Conservation (phyloP, 2,797 vertebrate genomes). For the Otolemur crassicaudatus region DNA sequence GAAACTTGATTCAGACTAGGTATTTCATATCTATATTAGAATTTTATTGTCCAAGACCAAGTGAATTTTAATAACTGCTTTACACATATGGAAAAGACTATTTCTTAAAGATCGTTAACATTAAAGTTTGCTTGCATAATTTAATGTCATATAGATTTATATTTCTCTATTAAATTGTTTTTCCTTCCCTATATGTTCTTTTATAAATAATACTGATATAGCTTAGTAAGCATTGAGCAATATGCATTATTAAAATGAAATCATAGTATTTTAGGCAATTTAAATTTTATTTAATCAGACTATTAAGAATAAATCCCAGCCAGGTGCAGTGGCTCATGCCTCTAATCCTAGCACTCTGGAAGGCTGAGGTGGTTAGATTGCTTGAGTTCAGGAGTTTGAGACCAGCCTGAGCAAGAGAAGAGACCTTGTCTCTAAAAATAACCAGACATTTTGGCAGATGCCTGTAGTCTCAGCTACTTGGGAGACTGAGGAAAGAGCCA, state of each 20-base stretch:
- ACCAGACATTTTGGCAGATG: too few species aligned
- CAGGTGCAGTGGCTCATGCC: too few species aligned
- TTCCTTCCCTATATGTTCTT: neutral
- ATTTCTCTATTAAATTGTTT: neutral
- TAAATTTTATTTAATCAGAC: conserved; percentile 38
- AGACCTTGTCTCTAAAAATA: too few species aligned
- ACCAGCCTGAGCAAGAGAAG: too few species aligned
- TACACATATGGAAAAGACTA: conserved; percentile 25
- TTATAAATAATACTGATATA: neutral
- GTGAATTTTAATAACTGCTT: conserved; percentile 61
- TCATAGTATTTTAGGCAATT: neutral
- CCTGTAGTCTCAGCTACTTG: too few species aligned
- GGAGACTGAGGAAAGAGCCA: too few species aligned
- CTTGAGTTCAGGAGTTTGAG: too few species aligned
- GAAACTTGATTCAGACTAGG: conserved; percentile 68
- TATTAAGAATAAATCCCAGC: neutral
- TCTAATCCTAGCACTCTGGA: too few species aligned
- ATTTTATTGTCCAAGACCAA: conserved; percentile 63
- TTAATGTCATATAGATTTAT: conserved; percentile 46
- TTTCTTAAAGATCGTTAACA: conserved; percentile 44
- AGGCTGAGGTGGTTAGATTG: too few species aligned
- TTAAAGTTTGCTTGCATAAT: conserved; percentile 55
- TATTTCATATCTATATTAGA: conserved; percentile 53
- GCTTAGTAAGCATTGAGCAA: conserved; percentile 34
- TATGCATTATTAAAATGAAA: conserved; percentile 40